Percentiles rank a stretch among this genome's conserved stretches.
These are phyloP conservation scores for Platysteira castanea DNA, from an alignment of 2,113 vertebrate species.

Conservation along the genomic window DNA sequence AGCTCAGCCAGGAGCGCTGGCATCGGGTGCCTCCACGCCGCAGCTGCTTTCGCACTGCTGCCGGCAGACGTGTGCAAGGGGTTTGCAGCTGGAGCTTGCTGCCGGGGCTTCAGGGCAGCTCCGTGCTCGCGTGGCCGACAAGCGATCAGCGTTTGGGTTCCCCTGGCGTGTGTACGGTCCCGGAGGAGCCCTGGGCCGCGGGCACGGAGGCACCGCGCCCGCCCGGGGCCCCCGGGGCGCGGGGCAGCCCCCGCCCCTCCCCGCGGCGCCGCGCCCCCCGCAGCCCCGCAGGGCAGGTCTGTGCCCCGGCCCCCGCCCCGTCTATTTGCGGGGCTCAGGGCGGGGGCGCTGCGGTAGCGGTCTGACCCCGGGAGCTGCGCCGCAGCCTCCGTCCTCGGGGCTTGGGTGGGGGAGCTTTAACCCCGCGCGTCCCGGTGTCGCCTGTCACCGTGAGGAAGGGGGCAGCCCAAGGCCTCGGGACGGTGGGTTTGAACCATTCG, in stretches of 20 bases:
- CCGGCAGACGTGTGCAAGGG: neutral
- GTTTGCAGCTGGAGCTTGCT: neutral
- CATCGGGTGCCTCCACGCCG: neutral
- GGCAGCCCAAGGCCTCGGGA: neutral
- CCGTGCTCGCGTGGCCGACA: neutral
- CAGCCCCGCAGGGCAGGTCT: accelerated
- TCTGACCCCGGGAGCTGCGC: neutral
- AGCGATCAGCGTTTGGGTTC: neutral
- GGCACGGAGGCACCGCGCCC: neutral
- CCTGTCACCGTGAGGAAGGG: neutral
- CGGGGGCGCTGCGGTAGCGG: neutral
- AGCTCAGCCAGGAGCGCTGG: neutral
- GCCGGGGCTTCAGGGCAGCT: neutral
- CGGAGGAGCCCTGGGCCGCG: neutral
- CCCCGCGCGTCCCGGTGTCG: accelerated
- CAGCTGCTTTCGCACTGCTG: neutral
- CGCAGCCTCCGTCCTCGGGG: neutral
- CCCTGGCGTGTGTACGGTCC: no score
- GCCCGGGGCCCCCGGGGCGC: neutral
- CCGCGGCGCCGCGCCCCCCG: accelerated
- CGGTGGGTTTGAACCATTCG: accelerated
- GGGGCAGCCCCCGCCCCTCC: neutral
- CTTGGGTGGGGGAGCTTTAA: neutral
- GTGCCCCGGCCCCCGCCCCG: neutral
- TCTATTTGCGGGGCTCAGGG: neutral